Evolutionary conservation across 2,888 invertebrate genomes (phyloP).

Genomic region (Ophion slaviceki): DNA sequence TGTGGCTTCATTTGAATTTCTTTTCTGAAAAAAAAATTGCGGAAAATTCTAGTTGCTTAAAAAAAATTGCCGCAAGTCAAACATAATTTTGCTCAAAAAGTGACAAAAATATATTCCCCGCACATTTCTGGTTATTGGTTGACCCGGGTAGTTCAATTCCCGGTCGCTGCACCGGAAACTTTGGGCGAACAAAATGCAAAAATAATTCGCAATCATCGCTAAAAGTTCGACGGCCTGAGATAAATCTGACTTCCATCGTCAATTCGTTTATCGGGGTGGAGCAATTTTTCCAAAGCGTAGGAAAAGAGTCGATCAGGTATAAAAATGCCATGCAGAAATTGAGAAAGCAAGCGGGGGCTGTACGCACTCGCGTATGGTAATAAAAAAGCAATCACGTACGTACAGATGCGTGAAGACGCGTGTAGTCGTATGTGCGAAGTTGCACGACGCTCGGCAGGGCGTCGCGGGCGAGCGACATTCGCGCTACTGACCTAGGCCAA

Average conservation of each 20-base stretch:
- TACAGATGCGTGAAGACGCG: slow-evolving; percentile 5
- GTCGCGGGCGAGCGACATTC: slow-evolving; percentile 51
- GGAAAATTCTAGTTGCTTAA: not conserved
- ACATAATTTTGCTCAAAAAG: not conserved
- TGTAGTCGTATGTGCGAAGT: slow-evolving; percentile 6
- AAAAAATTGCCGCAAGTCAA: not conserved
- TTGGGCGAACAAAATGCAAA: not conserved
- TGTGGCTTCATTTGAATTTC: too few species aligned
- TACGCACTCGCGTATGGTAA: too few species aligned
- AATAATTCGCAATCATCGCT: not conserved
- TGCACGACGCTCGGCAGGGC: slow-evolving; percentile 31
- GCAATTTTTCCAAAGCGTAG: not conserved
- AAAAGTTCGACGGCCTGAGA: not conserved
- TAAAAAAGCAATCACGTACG: not conserved
- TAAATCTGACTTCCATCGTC: not conserved
- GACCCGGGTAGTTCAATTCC: too few species aligned
- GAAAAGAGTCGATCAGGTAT: not conserved
- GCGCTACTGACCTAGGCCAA: slow-evolving; percentile 63
- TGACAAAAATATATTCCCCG: not conserved
- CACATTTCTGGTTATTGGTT: too few species aligned
- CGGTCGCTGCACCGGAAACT: not conserved
- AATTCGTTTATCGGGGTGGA: not conserved
- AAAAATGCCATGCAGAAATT: not conserved
- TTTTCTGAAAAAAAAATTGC: too few species aligned
- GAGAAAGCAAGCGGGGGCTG: not conserved